These are phyloP conservation scores for Glyptemys insculpta DNA, from an alignment of 2,797 vertebrate species.

Conservation along the genomic window DNA sequence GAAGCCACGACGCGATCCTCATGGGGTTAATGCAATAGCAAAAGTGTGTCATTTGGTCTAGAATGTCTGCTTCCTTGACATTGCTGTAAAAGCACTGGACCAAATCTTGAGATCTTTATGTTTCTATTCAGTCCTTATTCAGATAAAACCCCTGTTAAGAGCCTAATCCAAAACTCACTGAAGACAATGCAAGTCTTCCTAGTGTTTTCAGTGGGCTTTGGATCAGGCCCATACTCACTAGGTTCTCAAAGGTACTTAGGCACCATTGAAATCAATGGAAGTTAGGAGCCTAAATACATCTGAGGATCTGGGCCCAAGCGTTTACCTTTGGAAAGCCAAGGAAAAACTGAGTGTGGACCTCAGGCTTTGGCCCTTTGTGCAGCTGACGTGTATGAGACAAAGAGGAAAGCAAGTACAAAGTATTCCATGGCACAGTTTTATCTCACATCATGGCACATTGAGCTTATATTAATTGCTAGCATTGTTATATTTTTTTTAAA, in stretches of 20 bases:
- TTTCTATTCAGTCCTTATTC: neutral
- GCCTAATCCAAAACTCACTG: neutral
- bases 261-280: neutral
- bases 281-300: neutral
- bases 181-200: neutral
- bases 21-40: neutral
- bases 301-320: neutral
- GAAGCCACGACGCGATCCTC: neutral
- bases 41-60: neutral
- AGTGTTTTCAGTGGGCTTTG: neutral
- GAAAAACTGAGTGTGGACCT: neutral
- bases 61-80: neutral
- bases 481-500: constrained; percentile 11
- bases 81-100: neutral
- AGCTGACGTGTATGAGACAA: neutral
- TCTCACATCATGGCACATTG: neutral
- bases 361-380: neutral
- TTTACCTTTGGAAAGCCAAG: neutral
- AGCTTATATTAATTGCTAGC: constrained; percentile 28
- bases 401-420: neutral
- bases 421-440: constrained; percentile 6
- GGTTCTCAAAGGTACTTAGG: neutral
- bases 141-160: neutral
- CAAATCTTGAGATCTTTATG: neutral
- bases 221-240: neutral